Evolutionary conservation across 2,888 invertebrate genomes (phyloP).

Genomic region (Melanchra persicariae): DNA sequence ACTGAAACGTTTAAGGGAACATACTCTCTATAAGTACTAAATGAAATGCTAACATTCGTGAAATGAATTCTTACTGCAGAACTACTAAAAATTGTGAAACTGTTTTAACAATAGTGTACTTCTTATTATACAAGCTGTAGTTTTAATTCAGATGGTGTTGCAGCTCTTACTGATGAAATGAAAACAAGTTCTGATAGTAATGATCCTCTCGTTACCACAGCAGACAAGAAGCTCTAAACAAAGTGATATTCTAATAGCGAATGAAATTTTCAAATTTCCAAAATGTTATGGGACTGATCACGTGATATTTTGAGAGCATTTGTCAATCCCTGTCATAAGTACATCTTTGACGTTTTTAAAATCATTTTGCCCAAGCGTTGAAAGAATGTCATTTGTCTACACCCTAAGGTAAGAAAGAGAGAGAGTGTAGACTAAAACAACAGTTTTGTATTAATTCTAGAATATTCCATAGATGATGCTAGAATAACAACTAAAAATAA

Average conservation of each 20-base stretch:
- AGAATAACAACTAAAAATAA: constrained; percentile 30
- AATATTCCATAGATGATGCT: background rate
- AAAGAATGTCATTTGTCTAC: no score
- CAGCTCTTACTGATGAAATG: background rate
- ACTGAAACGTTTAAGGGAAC: constrained; percentile 10
- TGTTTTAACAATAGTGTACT: background rate
- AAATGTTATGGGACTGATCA: no score
- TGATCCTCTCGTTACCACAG: background rate
- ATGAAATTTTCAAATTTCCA: no score
- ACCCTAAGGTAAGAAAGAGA: no score
- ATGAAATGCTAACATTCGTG: constrained; percentile 6
- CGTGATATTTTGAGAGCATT: no score
- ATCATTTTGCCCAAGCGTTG: no score
- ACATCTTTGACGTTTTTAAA: no score
- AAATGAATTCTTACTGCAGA: background rate
- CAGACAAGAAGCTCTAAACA: background rate
- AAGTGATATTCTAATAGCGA: no score
- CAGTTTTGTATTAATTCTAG: background rate
- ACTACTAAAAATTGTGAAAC: background rate
- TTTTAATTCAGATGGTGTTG: background rate
- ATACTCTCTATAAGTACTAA: background rate
- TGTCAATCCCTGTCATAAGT: no score
- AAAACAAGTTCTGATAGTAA: background rate
- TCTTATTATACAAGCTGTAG: background rate
- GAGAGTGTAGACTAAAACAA: background rate